A percentile compares a stretch with the other conserved stretches of the same genome.
These are phyloP conservation scores for Lasioglossum leucozonium DNA, from an alignment of 2,888 invertebrate genomes.

Conservation along the genomic window DNA sequence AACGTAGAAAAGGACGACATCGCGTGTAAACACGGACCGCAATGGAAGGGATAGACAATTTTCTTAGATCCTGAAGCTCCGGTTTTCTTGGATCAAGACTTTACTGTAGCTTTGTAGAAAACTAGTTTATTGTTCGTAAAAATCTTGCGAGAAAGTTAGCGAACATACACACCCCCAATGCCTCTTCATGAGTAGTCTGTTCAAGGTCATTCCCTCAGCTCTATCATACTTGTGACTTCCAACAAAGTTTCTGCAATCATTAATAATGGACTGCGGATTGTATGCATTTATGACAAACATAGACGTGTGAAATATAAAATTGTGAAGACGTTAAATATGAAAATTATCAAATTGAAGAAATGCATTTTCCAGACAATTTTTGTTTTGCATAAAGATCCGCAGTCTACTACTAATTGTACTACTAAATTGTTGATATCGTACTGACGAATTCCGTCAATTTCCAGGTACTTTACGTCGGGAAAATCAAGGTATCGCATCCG, in stretches of 20 bases:
- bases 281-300: neutral
- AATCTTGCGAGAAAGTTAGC: neutral
- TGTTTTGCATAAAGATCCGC: too few relatives aligned
- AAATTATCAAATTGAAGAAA: too few relatives aligned
- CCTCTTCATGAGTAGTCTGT: neutral
- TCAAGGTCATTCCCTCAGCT: neutral
- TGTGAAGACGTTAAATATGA: neutral
- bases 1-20: too few relatives aligned
- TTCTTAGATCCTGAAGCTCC: too few relatives aligned
- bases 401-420: too few relatives aligned
- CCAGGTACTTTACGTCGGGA: constrained; percentile 95
- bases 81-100: too few relatives aligned
- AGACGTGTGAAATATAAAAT: neutral
- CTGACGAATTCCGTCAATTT: neutral
- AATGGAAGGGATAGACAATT: too few relatives aligned
- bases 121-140: neutral
- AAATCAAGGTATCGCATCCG: constrained; percentile 94
- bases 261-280: too few relatives aligned
- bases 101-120: too few relatives aligned
- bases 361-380: too few relatives aligned
- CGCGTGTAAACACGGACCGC: too few relatives aligned
- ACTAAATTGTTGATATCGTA: too few relatives aligned
- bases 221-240: neutral
- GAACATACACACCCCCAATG: neutral
- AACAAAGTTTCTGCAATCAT: neutral